phyloP scores from a whole-genome alignment of 1,140 invertebrate genomes.

The Drosophila kohkoa region DNA sequence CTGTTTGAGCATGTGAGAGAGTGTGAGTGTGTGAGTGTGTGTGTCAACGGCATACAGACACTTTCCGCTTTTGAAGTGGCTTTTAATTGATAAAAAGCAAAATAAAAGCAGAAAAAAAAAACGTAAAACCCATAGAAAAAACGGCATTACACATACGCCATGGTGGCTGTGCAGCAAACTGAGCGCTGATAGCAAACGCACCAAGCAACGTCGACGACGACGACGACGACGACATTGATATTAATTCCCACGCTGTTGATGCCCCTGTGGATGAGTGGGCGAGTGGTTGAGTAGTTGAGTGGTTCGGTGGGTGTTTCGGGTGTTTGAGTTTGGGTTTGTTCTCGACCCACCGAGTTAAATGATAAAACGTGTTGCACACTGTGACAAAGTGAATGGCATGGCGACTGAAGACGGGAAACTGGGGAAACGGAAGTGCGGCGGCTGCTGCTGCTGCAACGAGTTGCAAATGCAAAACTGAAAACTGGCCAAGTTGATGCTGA shows the following conservation, averaged over 20 bases:
- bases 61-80: conserved; percentile 83
- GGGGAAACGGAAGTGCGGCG: background rate
- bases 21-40: conserved; percentile 58
- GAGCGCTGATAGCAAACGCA: conserved; percentile 70
- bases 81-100: conserved; percentile 82
- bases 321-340: conserved; percentile 9
- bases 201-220: conserved; percentile 29
- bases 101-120: conserved; percentile 48
- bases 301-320: conserved; percentile 8
- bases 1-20: conserved; percentile 6
- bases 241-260: conserved; percentile 80
- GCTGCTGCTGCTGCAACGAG: background rate
- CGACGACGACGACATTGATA: conserved; percentile 72
- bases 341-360: conserved; percentile 63
- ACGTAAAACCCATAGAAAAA: conserved; percentile 54
- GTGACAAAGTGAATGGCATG: conserved; percentile 9
- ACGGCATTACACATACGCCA: conserved; percentile 76
- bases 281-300: conserved; percentile 45
- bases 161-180: conserved; percentile 70
- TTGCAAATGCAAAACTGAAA: conserved; percentile 63
- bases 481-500: conserved; percentile 51
- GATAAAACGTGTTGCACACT: conserved; percentile 72
- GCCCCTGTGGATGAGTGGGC: conserved; percentile 41
- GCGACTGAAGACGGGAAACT: background rate
- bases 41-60: conserved; percentile 75